Base-by-base conservation (phyloP, 2,113 vertebrate genomes). In the Trematomus loennbergii region DNA sequence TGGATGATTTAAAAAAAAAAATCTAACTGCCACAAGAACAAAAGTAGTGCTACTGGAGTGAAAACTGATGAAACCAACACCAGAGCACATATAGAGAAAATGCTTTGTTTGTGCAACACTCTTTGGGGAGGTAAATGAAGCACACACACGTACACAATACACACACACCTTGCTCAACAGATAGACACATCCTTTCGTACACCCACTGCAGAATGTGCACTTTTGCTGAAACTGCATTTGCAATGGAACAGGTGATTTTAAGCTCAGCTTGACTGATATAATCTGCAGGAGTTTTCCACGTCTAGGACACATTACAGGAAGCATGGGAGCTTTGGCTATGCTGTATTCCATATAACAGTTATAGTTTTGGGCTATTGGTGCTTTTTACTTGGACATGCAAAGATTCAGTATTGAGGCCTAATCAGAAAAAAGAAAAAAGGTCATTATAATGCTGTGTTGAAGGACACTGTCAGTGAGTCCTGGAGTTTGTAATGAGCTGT, bases 361-460 rank as follows among this genome's bases (percentile, higher is more conserved):
- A 9, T 12, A 36, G 40, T 25, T 50, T 62, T 11, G 2, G 63
- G 43, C 16, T n/a, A 40, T 40, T 1, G 5, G 7, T 40, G 8
- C 17, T 25, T 29, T 15, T 58, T 58, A 29, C 55, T 78, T 65
- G 18, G 43, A 12, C 29, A 83, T 60, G 8, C n/a, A 33, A 58
- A 73, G 46, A 60, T 66, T 45, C 16, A 60, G 12, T 29, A 45
- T 65, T 16, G 6, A 40, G 5, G 12, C 46, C n/a, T 20, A 40
- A 40, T 40, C 22, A 65, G 40, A 73, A 22, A 8, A 48, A n/a
- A 43, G 25, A 61, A 22, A 9, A 57, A 55, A 40, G 68, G 55
- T 84, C 65, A 20, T 82, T 75, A 82, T 72, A 64, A 82, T 0
- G 0, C 67, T 72, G 68, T 0, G 87, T 67, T 78, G 82, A 84